Conservation (phyloP, 2,113 vertebrate species). For the Nerophis ophidion region DNA sequence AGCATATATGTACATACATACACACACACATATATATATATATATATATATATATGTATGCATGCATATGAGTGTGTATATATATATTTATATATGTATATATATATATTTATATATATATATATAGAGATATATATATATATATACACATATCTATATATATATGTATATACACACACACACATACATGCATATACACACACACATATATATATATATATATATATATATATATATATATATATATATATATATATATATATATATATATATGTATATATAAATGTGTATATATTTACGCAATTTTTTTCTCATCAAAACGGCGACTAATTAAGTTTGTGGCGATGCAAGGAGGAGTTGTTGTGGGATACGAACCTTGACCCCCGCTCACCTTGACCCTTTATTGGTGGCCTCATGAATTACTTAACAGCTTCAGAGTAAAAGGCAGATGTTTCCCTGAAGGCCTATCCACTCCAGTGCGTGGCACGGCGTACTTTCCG, state of each 20-base stretch:
- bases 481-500: slow-evolving; percentile 67
- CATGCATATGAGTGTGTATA: too few species aligned
- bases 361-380: slow-evolving; percentile 7
- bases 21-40: too few species aligned
- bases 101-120: too few species aligned
- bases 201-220: too few species aligned
- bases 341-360: slow-evolving; percentile 79
- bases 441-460: slow-evolving; percentile 62
- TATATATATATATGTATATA: slow-evolving; percentile 79
- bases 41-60: too few species aligned
- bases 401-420: slow-evolving; percentile 28
- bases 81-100: too few species aligned
- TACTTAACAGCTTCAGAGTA: neutral
- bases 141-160: too few species aligned
- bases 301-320: slow-evolving; percentile 93
- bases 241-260: slow-evolving; percentile 67
- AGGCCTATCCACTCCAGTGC: slow-evolving; percentile 73
- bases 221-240: too few species aligned
- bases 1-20: too few species aligned
- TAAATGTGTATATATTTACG: slow-evolving; percentile 45
- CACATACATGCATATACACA: too few species aligned
- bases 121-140: too few species aligned
- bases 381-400: slow-evolving; percentile 22
- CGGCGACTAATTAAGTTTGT: slow-evolving; percentile 91
- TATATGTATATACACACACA: too few species aligned